phyloP scores from a whole-genome alignment of 2,797 vertebrate species.

The Microtus californicus region DNA sequence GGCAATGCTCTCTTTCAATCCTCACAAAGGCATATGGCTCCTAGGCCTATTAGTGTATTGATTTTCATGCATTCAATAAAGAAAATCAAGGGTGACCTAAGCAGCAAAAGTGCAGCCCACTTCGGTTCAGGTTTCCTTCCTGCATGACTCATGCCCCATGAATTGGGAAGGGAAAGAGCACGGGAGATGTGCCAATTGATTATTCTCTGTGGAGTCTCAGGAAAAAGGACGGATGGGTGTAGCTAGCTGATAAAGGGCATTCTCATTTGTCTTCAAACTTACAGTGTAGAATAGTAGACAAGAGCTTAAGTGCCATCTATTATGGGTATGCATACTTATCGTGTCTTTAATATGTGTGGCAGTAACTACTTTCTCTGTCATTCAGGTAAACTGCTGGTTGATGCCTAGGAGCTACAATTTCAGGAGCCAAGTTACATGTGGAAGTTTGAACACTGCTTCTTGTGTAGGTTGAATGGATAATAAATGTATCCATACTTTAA shows the following conservation, averaged over 20 bases:
- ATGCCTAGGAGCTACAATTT: neutral
- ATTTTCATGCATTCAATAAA: conserved; percentile 64
- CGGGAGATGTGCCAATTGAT: conserved; percentile 31
- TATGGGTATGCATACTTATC: neutral
- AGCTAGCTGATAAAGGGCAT: conserved; percentile 23
- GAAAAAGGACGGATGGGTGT: neutral
- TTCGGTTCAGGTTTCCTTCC: conserved; percentile 72
- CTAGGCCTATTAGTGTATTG: conserved; percentile 41
- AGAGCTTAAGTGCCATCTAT: neutral
- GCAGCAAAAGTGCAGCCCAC: conserved; percentile 6
- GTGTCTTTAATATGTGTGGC: neutral
- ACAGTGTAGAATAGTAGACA: neutral
- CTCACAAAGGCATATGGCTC: conserved; percentile 19
- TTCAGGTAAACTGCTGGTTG: neutral
- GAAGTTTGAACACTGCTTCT: neutral
- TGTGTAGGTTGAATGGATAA: neutral
- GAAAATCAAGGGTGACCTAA: conserved; percentile 57
- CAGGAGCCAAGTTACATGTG: neutral
- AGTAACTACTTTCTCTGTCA: neutral
- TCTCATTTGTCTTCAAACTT: conserved; percentile 40
- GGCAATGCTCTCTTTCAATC: neutral
- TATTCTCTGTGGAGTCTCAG: conserved; percentile 24
- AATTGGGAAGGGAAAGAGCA: conserved; percentile 42
- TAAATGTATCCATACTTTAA: neutral
- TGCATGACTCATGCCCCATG: conserved; percentile 56